Base-by-base conservation (phyloP, 2,797 vertebrate species). In the Natrix natrix region DNA sequence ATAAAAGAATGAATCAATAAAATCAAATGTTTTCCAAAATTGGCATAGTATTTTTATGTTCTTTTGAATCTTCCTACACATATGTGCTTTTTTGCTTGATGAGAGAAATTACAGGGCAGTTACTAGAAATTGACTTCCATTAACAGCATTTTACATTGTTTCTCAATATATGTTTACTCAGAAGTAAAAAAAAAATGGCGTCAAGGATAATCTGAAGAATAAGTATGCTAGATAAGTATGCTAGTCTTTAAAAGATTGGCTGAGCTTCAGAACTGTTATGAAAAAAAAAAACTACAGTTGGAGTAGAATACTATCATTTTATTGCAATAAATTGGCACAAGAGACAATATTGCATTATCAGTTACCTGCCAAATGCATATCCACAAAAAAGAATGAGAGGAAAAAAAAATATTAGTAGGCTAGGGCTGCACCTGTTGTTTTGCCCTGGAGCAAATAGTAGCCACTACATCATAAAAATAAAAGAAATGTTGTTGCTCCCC, bases 21-120 rank as follows among this genome's bases (percentile, higher is more conserved):
- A 93, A 89, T 32, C 90, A 89, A 91, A 93, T 93, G 78, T 86
- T 93, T 91, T 89, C 52, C 87, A 91, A 91, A 91, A 93, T 78
- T 91, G 90, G 63, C 55, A 91, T 83, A 88, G 90, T 59, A 91
- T 55, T 87, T 69, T 91, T 89, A 89, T 93, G 69, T 86, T 91
- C 90, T 59, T 83, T 86, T 93, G 87, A 89, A 89, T 37, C 59
- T 93, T 86, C 48, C 24, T 83, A 87, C 69, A 93, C 90, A 91
- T 91, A 91, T 91, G 90, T 89, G 69, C 22, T 48, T 88, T 89
- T 89, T 59, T 56, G 55, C 43, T 61, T 63, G 37, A 63, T 55
- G 48, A 86, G n/a, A 28, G 16, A 57, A 66, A 92, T 86, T 63
- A 87, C 66, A 89, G 24, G 48, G 14, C n/a, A 63, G 24, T 17